A percentile compares a stretch with the other conserved stretches of the same genome.
Evolutionary conservation across 2,113 vertebrate genomes (phyloP).

Genomic region (Gavialis gangeticus): DNA sequence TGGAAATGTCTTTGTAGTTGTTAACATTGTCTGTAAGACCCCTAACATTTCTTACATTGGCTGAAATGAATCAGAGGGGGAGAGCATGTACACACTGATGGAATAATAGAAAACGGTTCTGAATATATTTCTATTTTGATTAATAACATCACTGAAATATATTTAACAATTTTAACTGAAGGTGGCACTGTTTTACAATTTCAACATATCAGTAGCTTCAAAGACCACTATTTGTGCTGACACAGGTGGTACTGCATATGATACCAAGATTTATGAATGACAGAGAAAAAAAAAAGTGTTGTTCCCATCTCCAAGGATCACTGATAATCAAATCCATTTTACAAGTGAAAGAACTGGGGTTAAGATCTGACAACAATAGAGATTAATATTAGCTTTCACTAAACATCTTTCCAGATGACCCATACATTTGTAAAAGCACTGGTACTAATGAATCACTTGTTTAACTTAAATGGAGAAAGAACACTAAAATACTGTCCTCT

Average conservation of each 20-base stretch:
- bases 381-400: not conserved
- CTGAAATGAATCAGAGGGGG: not conserved
- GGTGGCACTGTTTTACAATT: slow-evolving; percentile 72
- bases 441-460: not conserved
- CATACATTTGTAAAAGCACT: not conserved
- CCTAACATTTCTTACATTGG: not conserved
- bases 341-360: not conserved
- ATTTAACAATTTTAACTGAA: slow-evolving; percentile 66
- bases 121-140: not conserved
- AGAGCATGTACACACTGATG: not conserved
- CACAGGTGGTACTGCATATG: fast-evolving
- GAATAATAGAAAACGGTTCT: not conserved
- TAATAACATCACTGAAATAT: slow-evolving; percentile 19
- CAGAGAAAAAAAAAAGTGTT: not conserved
- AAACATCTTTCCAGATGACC: not conserved
- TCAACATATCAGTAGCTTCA: slow-evolving; percentile 45
- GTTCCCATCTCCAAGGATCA: not conserved
- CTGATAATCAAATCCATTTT: not conserved
- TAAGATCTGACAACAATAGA: not conserved
- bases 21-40: not conserved
- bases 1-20: not conserved
- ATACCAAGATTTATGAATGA: not conserved
- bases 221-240: not conserved
- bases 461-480: not conserved
- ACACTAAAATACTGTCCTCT: not conserved